These are phyloP conservation scores for Nyctibius bracteatus DNA, from an alignment of 2,113 vertebrate genomes.

Conservation along the genomic window DNA sequence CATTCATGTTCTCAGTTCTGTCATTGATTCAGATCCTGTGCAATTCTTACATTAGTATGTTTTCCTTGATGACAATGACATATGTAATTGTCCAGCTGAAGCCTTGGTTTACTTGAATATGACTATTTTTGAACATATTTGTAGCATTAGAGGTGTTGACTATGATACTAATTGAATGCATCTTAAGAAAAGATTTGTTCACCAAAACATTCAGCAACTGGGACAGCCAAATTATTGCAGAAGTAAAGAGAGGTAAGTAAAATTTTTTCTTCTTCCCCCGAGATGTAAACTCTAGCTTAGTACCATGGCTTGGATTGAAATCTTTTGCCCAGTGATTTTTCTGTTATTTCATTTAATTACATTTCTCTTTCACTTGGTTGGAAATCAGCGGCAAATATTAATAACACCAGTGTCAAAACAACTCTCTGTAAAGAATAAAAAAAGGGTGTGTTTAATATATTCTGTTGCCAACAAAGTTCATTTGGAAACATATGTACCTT, in stretches of 20 bases:
- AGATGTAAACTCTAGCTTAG: background rate
- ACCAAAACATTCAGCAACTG: background rate
- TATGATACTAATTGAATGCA: background rate
- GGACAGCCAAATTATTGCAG: background rate
- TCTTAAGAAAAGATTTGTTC: background rate
- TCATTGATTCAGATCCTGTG: background rate
- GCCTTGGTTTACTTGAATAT: background rate
- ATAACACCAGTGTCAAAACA: background rate
- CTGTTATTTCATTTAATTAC: background rate
- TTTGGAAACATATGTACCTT: background rate
- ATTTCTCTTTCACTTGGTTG: background rate
- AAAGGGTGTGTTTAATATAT: background rate
- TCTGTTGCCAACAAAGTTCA: background rate
- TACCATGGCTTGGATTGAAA: background rate
- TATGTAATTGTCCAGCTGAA: background rate
- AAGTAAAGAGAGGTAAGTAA: background rate
- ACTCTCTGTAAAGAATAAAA: background rate
- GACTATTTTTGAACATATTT: background rate
- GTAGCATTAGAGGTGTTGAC: background rate
- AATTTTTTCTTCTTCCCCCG: background rate
- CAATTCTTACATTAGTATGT: background rate
- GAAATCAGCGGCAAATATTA: background rate
- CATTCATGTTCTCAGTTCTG: background rate
- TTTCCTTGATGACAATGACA: background rate
- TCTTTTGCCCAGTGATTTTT: background rate